These are phyloP conservation scores for Drosophila suboccidentalis DNA, from an alignment of 2,888 invertebrate species.

Conservation along the genomic window DNA sequence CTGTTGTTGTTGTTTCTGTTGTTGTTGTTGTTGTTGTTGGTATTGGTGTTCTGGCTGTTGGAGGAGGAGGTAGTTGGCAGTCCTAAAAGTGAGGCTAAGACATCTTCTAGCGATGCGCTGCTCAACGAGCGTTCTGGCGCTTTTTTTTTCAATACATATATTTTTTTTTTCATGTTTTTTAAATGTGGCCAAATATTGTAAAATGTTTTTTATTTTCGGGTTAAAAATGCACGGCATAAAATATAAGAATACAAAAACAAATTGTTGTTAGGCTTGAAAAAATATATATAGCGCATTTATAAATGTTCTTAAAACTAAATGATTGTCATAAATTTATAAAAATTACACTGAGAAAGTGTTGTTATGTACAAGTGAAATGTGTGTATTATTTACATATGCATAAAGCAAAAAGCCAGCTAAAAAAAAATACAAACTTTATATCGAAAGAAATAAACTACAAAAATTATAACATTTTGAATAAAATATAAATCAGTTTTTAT, in stretches of 20 bases:
- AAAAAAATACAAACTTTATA: slow-evolving; percentile 1
- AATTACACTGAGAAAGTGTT: slow-evolving; percentile 75
- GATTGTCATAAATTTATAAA: slow-evolving; percentile 6
- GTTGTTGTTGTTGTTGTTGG: slow-evolving; percentile 39
- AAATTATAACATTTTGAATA: slow-evolving; percentile 27
- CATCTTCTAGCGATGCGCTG: slow-evolving; percentile 96
- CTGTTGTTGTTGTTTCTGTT: slow-evolving; percentile 46
- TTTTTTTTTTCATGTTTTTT: slow-evolving; percentile 17
- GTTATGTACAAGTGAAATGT: slow-evolving; percentile 43
- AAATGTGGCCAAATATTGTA: slow-evolving; percentile 31
- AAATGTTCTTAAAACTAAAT: slow-evolving; percentile 49
- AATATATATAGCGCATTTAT: slow-evolving; percentile 55
- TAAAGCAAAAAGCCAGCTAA: slow-evolving; percentile 14
- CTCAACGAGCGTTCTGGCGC: slow-evolving; percentile 89
- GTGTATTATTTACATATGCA: slow-evolving; percentile 11
- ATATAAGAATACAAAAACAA: slow-evolving; percentile 63
- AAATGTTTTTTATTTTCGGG: slow-evolving; percentile 9
- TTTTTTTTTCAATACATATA: slow-evolving; percentile 23
- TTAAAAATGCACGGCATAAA: slow-evolving; percentile 44
- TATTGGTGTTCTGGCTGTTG: slow-evolving; percentile 63
- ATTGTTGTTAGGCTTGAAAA: slow-evolving; percentile 62
- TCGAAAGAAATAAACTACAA: slow-evolving; percentile 24
- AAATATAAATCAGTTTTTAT: slow-evolving; percentile 62
- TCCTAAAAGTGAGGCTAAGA: slow-evolving; percentile 95
- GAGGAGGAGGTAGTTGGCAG: slow-evolving; percentile 88